A percentile compares a stretch with the other conserved stretches of the same genome.
Conservation (phyloP, 1,140 invertebrate species). For the Pseudachorutes palmiensis region DNA sequence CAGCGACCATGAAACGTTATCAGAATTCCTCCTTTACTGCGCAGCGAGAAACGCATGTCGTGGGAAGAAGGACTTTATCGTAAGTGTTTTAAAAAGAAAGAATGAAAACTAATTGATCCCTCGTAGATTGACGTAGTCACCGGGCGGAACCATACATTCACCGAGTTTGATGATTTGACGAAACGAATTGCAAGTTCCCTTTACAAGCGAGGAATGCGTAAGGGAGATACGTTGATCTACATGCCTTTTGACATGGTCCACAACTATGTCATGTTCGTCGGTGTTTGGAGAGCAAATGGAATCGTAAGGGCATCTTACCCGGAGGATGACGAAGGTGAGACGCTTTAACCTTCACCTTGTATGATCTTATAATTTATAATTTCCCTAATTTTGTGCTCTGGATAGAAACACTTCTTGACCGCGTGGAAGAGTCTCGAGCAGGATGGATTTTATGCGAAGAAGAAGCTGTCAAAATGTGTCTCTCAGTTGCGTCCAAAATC, state of each 20-base stretch:
- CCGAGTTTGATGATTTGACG: constrained; percentile 27
- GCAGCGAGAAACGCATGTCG: not conserved
- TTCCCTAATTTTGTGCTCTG: not conserved
- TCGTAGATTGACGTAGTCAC: constrained; percentile 29
- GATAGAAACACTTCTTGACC: constrained; percentile 18
- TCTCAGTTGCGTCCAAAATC: constrained; percentile 21
- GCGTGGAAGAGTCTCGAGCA: constrained; percentile 21
- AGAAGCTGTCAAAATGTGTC: constrained; percentile 18
- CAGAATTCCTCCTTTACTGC: not conserved
- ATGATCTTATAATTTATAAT: too few relatives aligned
- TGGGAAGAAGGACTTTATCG: not conserved
- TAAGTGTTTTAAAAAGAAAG: not conserved
- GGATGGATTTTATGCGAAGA: constrained; percentile 32
- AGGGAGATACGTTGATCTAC: constrained; percentile 29
- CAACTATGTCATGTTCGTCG: constrained; percentile 22
- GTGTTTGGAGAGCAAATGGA: constrained; percentile 36
- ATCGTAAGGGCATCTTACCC: constrained; percentile 30
- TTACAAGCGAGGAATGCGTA: constrained; percentile 30
- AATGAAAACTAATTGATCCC: too few relatives aligned
- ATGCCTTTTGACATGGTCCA: constrained; percentile 21
- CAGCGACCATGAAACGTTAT: not conserved
- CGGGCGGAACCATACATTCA: too few relatives aligned
- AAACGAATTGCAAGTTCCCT: constrained; percentile 24
- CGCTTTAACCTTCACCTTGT: too few relatives aligned
- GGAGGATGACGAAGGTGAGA: constrained; percentile 30